Evolutionary conservation across 2,797 vertebrate species (phyloP).

Genomic region (Leptodactylus fallax): DNA sequence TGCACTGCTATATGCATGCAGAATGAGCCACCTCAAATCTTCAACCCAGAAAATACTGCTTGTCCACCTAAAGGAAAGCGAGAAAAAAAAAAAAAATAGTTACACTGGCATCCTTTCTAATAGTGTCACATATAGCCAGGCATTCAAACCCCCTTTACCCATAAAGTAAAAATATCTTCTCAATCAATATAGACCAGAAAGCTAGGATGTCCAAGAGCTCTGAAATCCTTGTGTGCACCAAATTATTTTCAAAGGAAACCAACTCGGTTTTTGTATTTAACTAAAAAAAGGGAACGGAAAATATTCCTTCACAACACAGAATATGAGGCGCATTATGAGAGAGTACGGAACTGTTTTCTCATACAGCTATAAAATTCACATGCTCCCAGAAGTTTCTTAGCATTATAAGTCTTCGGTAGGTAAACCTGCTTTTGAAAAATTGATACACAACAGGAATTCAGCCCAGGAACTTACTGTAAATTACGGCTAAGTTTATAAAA

Average conservation of each 20-base stretch:
- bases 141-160: constrained; percentile 50
- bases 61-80: constrained; percentile 87
- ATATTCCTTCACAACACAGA: constrained; percentile 37
- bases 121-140: background rate
- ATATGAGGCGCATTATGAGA: background rate
- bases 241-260: constrained; percentile 75
- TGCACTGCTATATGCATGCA: constrained; percentile 84
- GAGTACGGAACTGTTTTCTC: constrained; percentile 45
- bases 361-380: constrained; percentile 68
- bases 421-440: constrained; percentile 77
- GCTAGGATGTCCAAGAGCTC: constrained; percentile 89
- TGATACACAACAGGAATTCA: constrained; percentile 96
- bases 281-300: constrained; percentile 27
- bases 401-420: constrained; percentile 73
- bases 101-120: constrained; percentile 63
- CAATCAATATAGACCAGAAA: constrained; percentile 82
- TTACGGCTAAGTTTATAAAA: constrained; percentile 90
- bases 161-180: background rate
- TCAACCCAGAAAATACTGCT: constrained; percentile 85
- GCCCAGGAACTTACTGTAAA: constrained; percentile 97
- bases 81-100: constrained; percentile 70
- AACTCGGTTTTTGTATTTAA: constrained; percentile 36
- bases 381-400: constrained; percentile 68
- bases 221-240: constrained; percentile 89
- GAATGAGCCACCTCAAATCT: constrained; percentile 84